These are phyloP conservation scores for Scotopteryx bipunctaria DNA, from an alignment of 2,888 invertebrate species.

Conservation along the genomic window DNA sequence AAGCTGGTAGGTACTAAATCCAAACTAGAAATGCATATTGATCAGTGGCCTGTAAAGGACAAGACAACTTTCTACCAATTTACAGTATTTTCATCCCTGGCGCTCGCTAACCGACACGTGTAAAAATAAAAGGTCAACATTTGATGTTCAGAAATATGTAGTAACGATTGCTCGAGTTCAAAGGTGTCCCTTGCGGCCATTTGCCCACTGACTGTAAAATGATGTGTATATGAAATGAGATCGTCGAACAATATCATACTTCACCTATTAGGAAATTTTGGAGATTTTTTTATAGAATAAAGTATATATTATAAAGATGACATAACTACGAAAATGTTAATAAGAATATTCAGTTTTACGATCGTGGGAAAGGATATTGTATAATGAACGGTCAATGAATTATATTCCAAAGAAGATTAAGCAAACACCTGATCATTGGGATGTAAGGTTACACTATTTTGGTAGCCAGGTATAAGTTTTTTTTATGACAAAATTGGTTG, in stretches of 20 bases:
- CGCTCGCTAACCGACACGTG: slow-evolving; percentile 6
- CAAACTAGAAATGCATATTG: slow-evolving; percentile 17
- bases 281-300: no score
- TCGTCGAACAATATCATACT: no score
- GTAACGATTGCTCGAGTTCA: no score
- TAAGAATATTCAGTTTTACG: slow-evolving; percentile 13
- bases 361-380: slow-evolving; percentile 67
- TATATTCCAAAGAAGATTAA: slow-evolving; percentile 52
- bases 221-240: no score
- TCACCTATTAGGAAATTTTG: no score
- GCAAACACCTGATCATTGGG: slow-evolving; percentile 64
- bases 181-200: no score
- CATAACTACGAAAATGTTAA: background rate
- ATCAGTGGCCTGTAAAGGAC: slow-evolving; percentile 19
- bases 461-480: slow-evolving; percentile 67
- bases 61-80: slow-evolving; percentile 19
- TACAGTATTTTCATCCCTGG: slow-evolving; percentile 18
- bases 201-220: slow-evolving; percentile 7
- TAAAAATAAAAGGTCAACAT: slow-evolving; percentile 6
- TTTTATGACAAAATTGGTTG: slow-evolving; percentile 23
- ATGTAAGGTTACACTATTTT: slow-evolving; percentile 52
- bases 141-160: no score
- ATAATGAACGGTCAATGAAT: slow-evolving; percentile 50
- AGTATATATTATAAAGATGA: background rate
- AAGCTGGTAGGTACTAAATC: slow-evolving; percentile 14